Conservation (phyloP, 2,797 vertebrate species). For the Acanthurus leucopareius region DNA sequence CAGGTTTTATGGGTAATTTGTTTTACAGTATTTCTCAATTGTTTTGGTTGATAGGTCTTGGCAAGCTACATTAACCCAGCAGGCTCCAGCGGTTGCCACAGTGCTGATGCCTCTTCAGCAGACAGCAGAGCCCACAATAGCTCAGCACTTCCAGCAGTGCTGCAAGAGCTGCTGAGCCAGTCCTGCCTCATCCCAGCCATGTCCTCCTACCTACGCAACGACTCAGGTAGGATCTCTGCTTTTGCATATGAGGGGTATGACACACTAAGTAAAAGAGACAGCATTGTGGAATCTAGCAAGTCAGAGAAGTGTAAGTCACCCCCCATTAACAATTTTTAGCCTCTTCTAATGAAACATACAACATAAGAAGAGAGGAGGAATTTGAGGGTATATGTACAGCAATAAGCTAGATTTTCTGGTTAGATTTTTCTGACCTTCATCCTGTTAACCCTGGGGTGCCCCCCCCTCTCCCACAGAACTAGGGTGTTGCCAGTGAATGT, state of each 20-base stretch:
- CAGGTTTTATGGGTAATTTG: not conserved
- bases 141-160: conserved; percentile 92
- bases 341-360: too few relatives aligned
- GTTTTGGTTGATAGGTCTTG: conserved; percentile 88
- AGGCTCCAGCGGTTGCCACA: conserved; percentile 85
- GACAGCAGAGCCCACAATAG: conserved; percentile 92
- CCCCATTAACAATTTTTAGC: too few relatives aligned
- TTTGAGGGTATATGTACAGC: too few relatives aligned
- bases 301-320: not conserved
- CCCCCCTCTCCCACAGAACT: too few relatives aligned
- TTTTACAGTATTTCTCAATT: not conserved
- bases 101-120: conserved; percentile 85
- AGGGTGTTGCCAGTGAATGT: too few relatives aligned
- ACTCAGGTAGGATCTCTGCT: conserved; percentile 89
- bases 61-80: conserved; percentile 98
- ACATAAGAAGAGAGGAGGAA: too few relatives aligned
- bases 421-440: too few relatives aligned
- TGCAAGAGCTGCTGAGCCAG: conserved; percentile 95
- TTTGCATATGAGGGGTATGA: not conserved
- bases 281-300: not conserved
- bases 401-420: too few relatives aligned
- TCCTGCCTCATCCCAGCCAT: conserved; percentile 98
- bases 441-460: too few relatives aligned
- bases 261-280: not conserved
- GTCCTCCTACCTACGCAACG: conserved; percentile 98